phyloP scores from a whole-genome alignment of 2,797 vertebrate genomes.

The Aulostomus chinensis region DNA sequence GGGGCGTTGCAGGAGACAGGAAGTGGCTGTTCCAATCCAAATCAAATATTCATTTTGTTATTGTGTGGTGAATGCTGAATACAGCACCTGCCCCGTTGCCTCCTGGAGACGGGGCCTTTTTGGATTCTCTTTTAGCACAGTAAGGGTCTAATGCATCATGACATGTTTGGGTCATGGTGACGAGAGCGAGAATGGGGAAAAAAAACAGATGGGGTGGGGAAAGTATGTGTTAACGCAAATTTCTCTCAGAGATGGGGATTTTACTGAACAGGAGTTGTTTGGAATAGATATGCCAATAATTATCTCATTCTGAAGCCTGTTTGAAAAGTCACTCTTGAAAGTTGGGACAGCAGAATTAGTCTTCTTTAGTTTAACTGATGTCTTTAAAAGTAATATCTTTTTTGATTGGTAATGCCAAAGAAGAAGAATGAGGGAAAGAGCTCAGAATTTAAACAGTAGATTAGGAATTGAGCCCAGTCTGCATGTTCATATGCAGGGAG shows the following conservation, averaged over 20 bases:
- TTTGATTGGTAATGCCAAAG: too few species aligned
- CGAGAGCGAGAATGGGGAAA: slow-evolving; percentile 11
- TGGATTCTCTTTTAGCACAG: slow-evolving; percentile 35
- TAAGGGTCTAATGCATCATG: slow-evolving; percentile 45
- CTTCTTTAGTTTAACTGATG: neutral
- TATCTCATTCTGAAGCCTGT: slow-evolving; percentile 2
- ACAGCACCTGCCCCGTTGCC: slow-evolving; percentile 47
- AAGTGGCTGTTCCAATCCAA: slow-evolving; percentile 43
- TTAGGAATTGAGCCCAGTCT: too few species aligned
- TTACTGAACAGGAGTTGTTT: neutral
- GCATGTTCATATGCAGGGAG: too few species aligned
- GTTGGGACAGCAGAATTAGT: neutral
- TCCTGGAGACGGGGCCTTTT: slow-evolving; percentile 37
- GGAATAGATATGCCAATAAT: neutral
- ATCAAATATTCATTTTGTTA: slow-evolving; percentile 77
- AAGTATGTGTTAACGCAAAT: neutral
- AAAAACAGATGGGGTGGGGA: neutral
- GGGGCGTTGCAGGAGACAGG: slow-evolving; percentile 49
- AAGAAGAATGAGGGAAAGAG: too few species aligned
- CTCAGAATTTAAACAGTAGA: too few species aligned
- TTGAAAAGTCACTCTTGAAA: neutral
- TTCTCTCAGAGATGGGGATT: slow-evolving; percentile 10
- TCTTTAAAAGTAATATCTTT: neutral
- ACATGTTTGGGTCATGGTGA: slow-evolving; percentile 59
- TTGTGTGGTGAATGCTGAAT: slow-evolving; percentile 53